These are phyloP conservation scores for Haemorhous mexicanus DNA, from an alignment of 2,113 vertebrate species.

Conservation along the genomic window DNA sequence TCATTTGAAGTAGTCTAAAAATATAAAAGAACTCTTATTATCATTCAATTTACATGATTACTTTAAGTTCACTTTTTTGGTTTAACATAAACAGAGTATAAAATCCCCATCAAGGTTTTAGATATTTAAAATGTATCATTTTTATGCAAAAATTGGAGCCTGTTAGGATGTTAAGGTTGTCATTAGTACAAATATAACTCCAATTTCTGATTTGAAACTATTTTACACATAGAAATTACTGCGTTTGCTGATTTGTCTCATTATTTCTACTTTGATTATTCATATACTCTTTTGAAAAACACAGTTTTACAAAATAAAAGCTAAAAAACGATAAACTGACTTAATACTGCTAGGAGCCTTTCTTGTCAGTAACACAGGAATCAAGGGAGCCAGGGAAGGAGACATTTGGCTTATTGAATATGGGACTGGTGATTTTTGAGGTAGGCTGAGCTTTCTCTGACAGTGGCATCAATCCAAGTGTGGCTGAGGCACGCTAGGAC, in stretches of 20 bases:
- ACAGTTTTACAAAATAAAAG: conserved; percentile 23
- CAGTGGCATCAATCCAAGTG: neutral
- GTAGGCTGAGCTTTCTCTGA: neutral
- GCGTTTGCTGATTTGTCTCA: conserved; percentile 72
- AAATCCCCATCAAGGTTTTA: conserved; percentile 77
- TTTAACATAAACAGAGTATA: conserved; percentile 81
- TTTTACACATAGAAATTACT: conserved; percentile 78
- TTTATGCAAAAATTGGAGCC: conserved; percentile 80
- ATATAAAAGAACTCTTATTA: conserved; percentile 85
- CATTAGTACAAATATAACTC: conserved; percentile 80
- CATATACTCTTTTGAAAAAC: conserved; percentile 62
- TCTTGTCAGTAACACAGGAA: neutral
- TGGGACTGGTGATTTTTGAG: neutral
- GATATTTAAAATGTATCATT: conserved; percentile 78
- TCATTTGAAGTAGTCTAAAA: conserved; percentile 84
- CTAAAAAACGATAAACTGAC: conserved; percentile 31
- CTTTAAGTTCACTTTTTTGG: conserved; percentile 81
- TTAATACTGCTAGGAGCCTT: neutral
- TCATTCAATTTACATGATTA: conserved; percentile 86
- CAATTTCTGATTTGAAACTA: conserved; percentile 77
- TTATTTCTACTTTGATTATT: conserved; percentile 76
- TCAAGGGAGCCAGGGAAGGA: neutral
- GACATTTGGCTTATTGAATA: neutral
- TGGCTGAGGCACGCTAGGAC: neutral
- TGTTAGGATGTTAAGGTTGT: conserved; percentile 78